Conservation (phyloP, 2,797 vertebrate genomes). For the Takifugu rubripes region DNA sequence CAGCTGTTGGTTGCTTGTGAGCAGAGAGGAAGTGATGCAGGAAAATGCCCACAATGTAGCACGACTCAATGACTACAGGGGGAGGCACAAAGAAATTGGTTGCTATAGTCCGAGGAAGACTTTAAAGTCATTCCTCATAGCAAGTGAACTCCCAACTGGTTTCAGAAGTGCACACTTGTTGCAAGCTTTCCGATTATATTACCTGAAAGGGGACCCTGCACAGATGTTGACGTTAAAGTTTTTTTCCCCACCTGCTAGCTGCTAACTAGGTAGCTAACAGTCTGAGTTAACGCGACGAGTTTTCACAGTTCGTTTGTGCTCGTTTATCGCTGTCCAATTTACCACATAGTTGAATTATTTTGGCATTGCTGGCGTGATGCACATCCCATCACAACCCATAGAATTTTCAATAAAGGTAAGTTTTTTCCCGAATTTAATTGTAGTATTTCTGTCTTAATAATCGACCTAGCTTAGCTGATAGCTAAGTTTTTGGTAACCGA, state of each 20-base stretch:
- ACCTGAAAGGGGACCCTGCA: neutral
- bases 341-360: constrained; percentile 26
- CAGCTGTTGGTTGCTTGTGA: constrained; percentile 61
- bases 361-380: constrained; percentile 39
- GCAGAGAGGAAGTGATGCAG: constrained; percentile 79
- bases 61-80: constrained; percentile 69
- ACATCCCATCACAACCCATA: neutral
- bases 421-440: neutral
- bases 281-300: constrained; percentile 66
- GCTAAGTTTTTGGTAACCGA: constrained; percentile 65
- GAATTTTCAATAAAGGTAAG: constrained; percentile 38
- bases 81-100: constrained; percentile 75
- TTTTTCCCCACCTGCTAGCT: constrained; percentile 32
- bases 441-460: constrained; percentile 22
- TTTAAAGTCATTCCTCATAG: constrained; percentile 34
- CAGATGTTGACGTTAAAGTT: constrained; percentile 56
- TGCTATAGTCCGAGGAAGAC: constrained; percentile 32
- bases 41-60: constrained; percentile 73
- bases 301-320: constrained; percentile 50
- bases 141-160: constrained; percentile 2
- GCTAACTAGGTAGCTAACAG: constrained; percentile 55
- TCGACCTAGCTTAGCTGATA: constrained; percentile 60
- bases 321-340: constrained; percentile 2
- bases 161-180: neutral
- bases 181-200: neutral